Evolutionary conservation across 1,140 invertebrate genomes (phyloP), one percentile per base, ranked within the genome.

Genomic region (Maconellicoccus hirsutus): DNA sequence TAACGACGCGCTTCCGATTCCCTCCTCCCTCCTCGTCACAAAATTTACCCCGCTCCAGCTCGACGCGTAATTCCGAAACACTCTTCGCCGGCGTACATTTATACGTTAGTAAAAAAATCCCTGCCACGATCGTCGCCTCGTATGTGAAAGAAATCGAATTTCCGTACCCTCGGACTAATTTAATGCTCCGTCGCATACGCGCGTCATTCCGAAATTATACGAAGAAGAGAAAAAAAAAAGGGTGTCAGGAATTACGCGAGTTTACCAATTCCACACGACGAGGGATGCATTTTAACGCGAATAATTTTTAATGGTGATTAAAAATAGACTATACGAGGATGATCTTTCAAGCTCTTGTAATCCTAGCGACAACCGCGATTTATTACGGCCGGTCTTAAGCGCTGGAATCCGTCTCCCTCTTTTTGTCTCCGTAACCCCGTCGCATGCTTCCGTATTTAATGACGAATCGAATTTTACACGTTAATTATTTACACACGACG

Each of bases 391-490:
- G 42, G 10, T 12, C 29, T 33, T 12, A 3, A 12, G 29, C 12
- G 29, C 12, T 6, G 29, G 29, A 33, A 33, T 33, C 12, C 12
- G 4, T 12, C 29, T 33, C 12, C 29, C 12, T 33, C 29, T 33
- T 12, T 3, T 33, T 33, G 12, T 33, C 3, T 12, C 4, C 12
- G 12, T 33, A 12, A 6, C 29, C 4, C 12, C 29, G 12, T 33
- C 29, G 29, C 12, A 33, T 33, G 29, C 29, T 12, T 33, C 12
- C n/a, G 42, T 52, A 16, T 52, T n/a, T 52, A 52, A 52, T 33
- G 29, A 52, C n/a, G n/a, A 52, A 52, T 52, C 42, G 10, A 52
- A 52, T 52, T 52, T 52, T 52, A 52, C 42, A 52, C n/a, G n/a
- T 52, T 52, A 52, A 52, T 52, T 52, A 52, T 52, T 52, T 52